Percentiles rank a stretch among this genome's conserved stretches.
These are phyloP conservation scores for Lasioglossum malachurum DNA, from an alignment of 2,888 invertebrate species.

Conservation along the genomic window DNA sequence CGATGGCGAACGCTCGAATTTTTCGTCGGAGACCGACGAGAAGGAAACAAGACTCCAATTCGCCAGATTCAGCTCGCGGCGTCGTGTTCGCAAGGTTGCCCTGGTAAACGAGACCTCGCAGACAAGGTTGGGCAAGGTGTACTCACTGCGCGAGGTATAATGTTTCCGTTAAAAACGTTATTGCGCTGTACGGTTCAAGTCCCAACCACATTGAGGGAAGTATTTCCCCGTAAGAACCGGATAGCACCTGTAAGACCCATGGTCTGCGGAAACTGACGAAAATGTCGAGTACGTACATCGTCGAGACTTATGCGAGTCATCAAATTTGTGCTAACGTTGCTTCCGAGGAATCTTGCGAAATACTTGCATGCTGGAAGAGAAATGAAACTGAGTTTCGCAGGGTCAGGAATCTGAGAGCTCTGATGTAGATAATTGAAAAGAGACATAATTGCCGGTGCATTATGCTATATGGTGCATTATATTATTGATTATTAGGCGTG, in stretches of 20 bases:
- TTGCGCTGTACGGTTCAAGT: not conserved
- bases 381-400: not conserved
- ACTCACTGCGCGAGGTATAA: not conserved
- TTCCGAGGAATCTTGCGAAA: not conserved
- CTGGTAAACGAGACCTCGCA: not conserved
- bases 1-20: conserved; percentile 2
- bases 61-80: not conserved
- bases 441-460: not conserved
- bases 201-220: too few species aligned
- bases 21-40: not conserved
- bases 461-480: too few species aligned
- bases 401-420: not conserved
- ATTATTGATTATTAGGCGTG: not conserved
- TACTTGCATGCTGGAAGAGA: not conserved
- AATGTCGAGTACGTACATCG: not conserved
- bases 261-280: not conserved
- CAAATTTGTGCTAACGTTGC: not conserved
- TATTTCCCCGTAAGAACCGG: not conserved
- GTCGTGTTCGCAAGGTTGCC: not conserved
- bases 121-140: not conserved
- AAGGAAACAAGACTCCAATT: not conserved
- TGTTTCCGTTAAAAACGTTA: not conserved
- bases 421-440: not conserved
- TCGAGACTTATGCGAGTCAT: not conserved
- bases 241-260: not conserved